phyloP scores from a whole-genome alignment of 2,888 invertebrate species.

The Acleris laterana region DNA sequence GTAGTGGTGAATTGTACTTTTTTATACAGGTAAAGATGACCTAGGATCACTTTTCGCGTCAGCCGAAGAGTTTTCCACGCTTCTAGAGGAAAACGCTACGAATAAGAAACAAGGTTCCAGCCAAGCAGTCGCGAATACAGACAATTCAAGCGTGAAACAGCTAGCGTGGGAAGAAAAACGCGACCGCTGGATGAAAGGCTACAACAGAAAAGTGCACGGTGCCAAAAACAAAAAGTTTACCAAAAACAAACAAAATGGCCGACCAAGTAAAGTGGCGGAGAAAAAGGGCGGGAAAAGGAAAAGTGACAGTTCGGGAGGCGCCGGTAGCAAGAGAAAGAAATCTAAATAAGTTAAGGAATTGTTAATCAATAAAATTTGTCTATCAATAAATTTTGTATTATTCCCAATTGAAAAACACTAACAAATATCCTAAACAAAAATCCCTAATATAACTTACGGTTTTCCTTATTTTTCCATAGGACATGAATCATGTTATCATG shows the following conservation, averaged over 20 bases:
- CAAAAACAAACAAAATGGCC: slow-evolving; percentile 52
- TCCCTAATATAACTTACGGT: too few species aligned
- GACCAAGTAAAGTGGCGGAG: slow-evolving; percentile 48
- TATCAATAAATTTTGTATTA: not conserved
- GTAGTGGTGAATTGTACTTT: not conserved
- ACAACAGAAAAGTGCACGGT: slow-evolving; percentile 75
- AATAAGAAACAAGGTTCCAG: slow-evolving; percentile 86
- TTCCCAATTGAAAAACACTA: too few species aligned
- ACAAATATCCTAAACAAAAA: too few species aligned
- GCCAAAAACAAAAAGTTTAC: slow-evolving; percentile 53
- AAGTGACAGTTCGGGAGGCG: slow-evolving; percentile 50
- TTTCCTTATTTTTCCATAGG: slow-evolving; percentile 2
- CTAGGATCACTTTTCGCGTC: slow-evolving; percentile 90
- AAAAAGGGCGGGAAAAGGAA: slow-evolving; percentile 63
- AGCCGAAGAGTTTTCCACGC: slow-evolving; percentile 94
- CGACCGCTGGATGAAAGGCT: slow-evolving; percentile 85
- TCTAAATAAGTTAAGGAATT: slow-evolving; percentile 56
- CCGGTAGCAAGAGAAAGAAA: slow-evolving; percentile 69
- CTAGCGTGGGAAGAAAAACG: slow-evolving; percentile 92
- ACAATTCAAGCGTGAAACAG: slow-evolving; percentile 91
- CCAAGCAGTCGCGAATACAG: slow-evolving; percentile 88
- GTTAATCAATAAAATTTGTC: not conserved
- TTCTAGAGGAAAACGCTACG: slow-evolving; percentile 92
- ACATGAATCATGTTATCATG: slow-evolving; percentile 14
- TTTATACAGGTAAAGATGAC: slow-evolving; percentile 72